Percentiles rank a stretch among this genome's conserved stretches.
Conservation (phyloP, 2,797 vertebrate genomes). For the Cercopithecus neglectus region DNA sequence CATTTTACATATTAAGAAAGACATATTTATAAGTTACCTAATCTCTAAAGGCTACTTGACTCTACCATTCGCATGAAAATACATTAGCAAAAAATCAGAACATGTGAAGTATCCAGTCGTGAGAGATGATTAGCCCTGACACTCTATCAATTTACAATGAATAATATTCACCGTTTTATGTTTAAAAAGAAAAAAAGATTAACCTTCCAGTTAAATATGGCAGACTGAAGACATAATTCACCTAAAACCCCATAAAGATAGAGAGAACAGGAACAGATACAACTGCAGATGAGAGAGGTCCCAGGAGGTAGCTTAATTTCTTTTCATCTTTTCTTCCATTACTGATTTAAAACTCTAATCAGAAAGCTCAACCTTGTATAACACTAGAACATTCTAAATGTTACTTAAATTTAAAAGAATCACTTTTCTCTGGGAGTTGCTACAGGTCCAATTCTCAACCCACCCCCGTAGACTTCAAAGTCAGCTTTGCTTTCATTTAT, state of each 20-base stretch:
- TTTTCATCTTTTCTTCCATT: background rate
- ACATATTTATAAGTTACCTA: background rate
- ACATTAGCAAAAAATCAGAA: slow-evolving; percentile 2
- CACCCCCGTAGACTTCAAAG: background rate
- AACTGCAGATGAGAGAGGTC: background rate
- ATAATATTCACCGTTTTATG: background rate
- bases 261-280: background rate
- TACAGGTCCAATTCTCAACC: background rate
- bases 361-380: background rate
- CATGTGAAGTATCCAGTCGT: background rate
- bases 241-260: background rate
- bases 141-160: background rate
- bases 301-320: background rate
- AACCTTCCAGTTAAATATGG: slow-evolving; percentile 6
- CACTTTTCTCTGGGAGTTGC: background rate
- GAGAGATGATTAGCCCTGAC: background rate
- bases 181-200: background rate
- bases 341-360: background rate
- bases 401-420: background rate
- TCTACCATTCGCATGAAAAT: background rate
- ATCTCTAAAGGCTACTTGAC: background rate
- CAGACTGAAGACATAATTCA: background rate
- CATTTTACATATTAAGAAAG: background rate
- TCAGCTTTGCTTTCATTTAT: background rate
- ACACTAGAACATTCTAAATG: background rate